phyloP scores from a whole-genome alignment of 35 echinoderm and acorn worm genomes.

The Apostichopus japonicus region DNA sequence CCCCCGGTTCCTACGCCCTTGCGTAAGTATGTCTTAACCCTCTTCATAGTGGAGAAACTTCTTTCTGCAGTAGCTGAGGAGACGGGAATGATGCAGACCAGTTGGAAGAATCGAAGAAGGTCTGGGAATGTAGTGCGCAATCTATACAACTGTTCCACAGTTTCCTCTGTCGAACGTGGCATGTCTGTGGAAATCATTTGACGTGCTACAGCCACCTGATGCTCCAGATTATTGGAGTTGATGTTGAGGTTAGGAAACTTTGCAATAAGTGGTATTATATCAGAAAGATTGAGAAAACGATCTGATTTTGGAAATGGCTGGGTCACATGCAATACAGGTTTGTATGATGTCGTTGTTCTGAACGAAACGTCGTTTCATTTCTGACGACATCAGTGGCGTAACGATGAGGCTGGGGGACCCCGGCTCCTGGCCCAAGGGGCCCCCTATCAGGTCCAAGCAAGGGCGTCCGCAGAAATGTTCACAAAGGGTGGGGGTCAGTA shows the following conservation, averaged over 20 bases:
- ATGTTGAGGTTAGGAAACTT: conserved; percentile 39
- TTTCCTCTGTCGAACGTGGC: conserved; percentile 5
- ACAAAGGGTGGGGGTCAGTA: no score
- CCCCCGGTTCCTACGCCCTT: no score
- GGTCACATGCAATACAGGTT: conserved; percentile 8
- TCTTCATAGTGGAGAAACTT: conserved; percentile 15
- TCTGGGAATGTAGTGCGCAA: conserved; percentile 30
- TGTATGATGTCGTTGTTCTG: no score
- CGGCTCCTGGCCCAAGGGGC: no score
- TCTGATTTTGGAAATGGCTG: conserved; percentile 52
- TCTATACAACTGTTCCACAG: conserved; percentile 41
- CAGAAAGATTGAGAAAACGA: conserved; percentile 31
- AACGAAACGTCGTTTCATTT: no score
- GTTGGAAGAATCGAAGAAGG: conserved; percentile 37
- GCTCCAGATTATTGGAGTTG: conserved; percentile 37
- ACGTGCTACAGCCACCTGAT: conserved; percentile 6
- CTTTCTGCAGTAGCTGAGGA: conserved; percentile 16
- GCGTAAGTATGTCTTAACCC: conserved; percentile 53
- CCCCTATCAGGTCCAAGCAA: no score
- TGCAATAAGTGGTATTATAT: conserved; percentile 33
- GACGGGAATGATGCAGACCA: conserved; percentile 37
- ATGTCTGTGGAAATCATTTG: no score
- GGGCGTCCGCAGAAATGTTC: no score
- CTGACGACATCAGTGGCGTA: no score
- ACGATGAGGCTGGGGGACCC: no score